Base-by-base conservation (phyloP, 1,140 invertebrate genomes). In the Temnothorax longispinosus region DNA sequence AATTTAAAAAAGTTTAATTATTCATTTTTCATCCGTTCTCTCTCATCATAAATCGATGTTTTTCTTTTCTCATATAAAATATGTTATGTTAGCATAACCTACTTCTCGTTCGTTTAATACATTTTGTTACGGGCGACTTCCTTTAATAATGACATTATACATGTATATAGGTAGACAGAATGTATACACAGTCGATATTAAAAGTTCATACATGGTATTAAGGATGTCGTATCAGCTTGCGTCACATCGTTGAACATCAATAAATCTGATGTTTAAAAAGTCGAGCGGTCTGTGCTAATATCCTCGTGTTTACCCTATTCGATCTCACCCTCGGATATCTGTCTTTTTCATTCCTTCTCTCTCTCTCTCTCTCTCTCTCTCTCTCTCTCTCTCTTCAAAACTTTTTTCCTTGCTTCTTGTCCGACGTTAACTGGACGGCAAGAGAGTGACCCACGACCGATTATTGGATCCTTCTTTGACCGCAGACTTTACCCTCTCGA, bases 381-480 rank as follows among this genome's bases (percentile, higher is more conserved):
- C 21, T 44, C 15, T 52, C 69, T 32, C 21, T 41, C 52, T 13
- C 27, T 32, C 1, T 50, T 2, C 13, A 18, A 7, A 32, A 54
- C 11, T 69, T 27, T n/a, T 64, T 27, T 67, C 21, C 50, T 84
- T 84, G 18, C 44, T 69, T 54, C 38, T 44, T 71, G 47, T 52
- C 11, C 21, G 75, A 76, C 60, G 72, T 86, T 89, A 86, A 89
- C 76, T 65, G 41, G 56, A 54, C n/a, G 44, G 60, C 47, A 58
- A 18, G 67, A 47, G 52, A 62, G 44, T n/a, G 58, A 52, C 27
- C 60, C 27, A 35, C 50, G 54, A 35, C 54, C 65, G 75, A 86
- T 93, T 94, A 93, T 93, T 93, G 92, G 91, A 92, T 91, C 88
- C 87, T 92, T 90, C 89, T 92, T 93, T 93, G 85, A 88, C 74